A percentile compares a stretch with the other conserved stretches of the same genome.
phyloP scores from a whole-genome alignment of 1,140 invertebrate species.

The Macrobrachium rosenbergii region DNA sequence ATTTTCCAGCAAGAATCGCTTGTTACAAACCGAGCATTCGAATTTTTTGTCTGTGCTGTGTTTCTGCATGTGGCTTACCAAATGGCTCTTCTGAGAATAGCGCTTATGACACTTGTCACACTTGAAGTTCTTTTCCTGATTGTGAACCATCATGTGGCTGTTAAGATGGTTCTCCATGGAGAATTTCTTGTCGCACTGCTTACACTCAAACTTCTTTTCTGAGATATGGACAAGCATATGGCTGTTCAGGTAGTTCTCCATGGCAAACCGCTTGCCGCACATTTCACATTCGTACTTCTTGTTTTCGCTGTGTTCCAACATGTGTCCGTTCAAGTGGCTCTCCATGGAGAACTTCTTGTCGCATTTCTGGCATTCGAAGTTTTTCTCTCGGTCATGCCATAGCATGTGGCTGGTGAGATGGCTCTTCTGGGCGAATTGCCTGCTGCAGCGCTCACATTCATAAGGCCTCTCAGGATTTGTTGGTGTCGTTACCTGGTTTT shows the following conservation, averaged over 20 bases:
- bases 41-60: constrained; percentile 66
- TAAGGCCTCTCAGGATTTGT: constrained; percentile 29
- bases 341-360: constrained; percentile 46
- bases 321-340: constrained; percentile 48
- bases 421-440: constrained; percentile 42
- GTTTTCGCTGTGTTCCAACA: constrained; percentile 44
- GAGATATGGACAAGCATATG: constrained; percentile 46
- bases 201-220: constrained; percentile 52
- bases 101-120: constrained; percentile 46
- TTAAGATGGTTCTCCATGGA: constrained; percentile 57
- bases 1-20: constrained; percentile 45
- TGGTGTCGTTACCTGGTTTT: not conserved
- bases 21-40: constrained; percentile 48
- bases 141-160: constrained; percentile 52
- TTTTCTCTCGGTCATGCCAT: constrained; percentile 45
- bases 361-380: constrained; percentile 43
- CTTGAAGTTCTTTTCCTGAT: constrained; percentile 48
- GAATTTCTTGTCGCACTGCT: constrained; percentile 50
- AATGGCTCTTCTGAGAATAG: constrained; percentile 46
- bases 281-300: constrained; percentile 42
- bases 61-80: constrained; percentile 47
- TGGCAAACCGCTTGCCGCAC: constrained; percentile 52
- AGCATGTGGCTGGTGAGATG: constrained; percentile 52
- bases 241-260: constrained; percentile 55
- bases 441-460: constrained; percentile 37